phyloP scores from a whole-genome alignment of 2,797 vertebrate species.

The Brachymystax lenok region DNA sequence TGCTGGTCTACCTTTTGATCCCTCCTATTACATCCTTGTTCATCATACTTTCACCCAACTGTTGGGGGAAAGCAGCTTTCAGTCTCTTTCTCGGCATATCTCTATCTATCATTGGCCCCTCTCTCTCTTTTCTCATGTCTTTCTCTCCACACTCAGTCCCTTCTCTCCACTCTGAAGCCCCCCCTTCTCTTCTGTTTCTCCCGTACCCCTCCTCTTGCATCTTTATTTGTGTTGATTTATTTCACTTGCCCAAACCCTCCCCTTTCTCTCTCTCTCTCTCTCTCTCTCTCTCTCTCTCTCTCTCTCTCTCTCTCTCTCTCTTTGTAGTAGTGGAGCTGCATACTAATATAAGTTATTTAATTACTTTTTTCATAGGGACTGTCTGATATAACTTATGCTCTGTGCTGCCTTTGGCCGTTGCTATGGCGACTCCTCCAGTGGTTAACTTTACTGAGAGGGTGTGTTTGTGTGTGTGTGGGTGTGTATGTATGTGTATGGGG shows the following conservation, averaged over 20 bases:
- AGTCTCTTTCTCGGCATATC: slow-evolving; percentile 10
- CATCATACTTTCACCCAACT: not conserved
- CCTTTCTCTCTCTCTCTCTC: slow-evolving; percentile 16
- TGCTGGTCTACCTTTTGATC: not conserved
- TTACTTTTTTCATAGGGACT: slow-evolving; percentile 83
- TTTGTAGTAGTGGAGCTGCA: slow-evolving; percentile 71
- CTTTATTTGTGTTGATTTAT: no score
- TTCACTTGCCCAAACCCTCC: slow-evolving; percentile 13
- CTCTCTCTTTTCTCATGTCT: slow-evolving; percentile 17
- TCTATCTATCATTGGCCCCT: slow-evolving; percentile 11
- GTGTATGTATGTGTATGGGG: not conserved
- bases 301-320: not conserved
- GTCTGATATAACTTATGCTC: slow-evolving; percentile 69
- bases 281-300: no score
- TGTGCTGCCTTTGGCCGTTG: slow-evolving; percentile 75
- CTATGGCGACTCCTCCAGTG: slow-evolving; percentile 82
- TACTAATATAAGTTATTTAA: slow-evolving; percentile 87
- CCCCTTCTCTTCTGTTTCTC: slow-evolving; percentile 26
- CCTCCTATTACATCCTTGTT: not conserved
- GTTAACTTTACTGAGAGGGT: slow-evolving; percentile 58
- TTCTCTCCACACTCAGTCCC: slow-evolving; percentile 16
- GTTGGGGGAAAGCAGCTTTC: not conserved
- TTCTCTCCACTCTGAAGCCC: slow-evolving; percentile 6
- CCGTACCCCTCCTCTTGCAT: not conserved
- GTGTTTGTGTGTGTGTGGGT: slow-evolving; percentile 22